Conservation (phyloP, 2,888 invertebrate genomes). For the Amblyjoppa fuscipennis region DNA sequence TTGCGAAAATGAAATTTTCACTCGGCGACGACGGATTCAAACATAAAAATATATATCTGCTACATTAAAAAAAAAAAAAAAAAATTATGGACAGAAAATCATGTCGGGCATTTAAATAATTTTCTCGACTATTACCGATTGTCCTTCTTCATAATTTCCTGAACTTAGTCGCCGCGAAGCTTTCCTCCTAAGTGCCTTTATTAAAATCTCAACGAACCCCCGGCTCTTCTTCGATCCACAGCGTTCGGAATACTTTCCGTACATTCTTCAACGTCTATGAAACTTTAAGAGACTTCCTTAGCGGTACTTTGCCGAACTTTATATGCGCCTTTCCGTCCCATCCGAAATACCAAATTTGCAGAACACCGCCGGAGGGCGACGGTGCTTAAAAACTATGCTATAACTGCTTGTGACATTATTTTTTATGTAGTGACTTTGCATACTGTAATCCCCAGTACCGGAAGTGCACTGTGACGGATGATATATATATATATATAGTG, state of each 20-base stretch:
- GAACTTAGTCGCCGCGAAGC: too few species aligned
- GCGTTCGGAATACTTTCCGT: not conserved
- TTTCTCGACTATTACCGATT: too few species aligned
- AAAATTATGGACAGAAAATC: too few species aligned
- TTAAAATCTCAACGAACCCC: too few species aligned
- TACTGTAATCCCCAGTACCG: not conserved
- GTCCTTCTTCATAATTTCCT: too few species aligned
- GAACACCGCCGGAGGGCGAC: not conserved
- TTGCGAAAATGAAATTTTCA: too few species aligned
- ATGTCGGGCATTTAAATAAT: too few species aligned
- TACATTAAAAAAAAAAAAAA: too few species aligned
- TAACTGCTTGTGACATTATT: not conserved
- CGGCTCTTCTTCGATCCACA: too few species aligned
- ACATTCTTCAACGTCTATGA: not conserved
- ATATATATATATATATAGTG: not conserved
- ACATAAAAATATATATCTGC: too few species aligned
- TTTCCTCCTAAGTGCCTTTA: too few species aligned
- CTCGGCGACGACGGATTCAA: too few species aligned
- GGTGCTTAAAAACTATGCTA: conserved; percentile 1
- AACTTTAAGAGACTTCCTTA: not conserved
- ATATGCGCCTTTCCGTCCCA: not conserved
- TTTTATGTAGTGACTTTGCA: not conserved
- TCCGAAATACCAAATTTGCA: not conserved
- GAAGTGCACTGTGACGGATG: not conserved
- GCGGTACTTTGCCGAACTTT: not conserved